Evolutionary conservation across 2,113 vertebrate species (phyloP).

Genomic region (Nyctereutes procyonoides): DNA sequence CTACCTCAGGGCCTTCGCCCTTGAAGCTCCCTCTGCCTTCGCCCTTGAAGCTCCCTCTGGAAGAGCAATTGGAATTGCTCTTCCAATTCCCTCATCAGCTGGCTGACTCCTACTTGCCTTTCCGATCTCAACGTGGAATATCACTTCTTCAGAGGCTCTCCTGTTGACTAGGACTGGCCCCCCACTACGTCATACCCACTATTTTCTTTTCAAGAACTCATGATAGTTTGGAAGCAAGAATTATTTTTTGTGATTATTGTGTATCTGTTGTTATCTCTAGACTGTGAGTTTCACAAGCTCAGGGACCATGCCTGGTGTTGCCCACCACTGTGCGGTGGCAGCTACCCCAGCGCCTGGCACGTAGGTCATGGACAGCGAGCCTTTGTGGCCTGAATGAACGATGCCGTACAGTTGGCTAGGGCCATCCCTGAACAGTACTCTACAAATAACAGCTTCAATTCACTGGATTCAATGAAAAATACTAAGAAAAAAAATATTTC

Average conservation of each 20-base stretch:
- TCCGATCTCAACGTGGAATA: not conserved
- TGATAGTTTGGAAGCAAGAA: not conserved
- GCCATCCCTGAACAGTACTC: not conserved
- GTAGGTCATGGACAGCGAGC: not conserved
- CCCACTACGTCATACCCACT: not conserved
- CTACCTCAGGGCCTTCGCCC: not conserved
- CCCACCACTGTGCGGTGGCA: not conserved
- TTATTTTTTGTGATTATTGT: not conserved
- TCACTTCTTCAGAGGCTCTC: not conserved
- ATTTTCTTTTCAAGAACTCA: not conserved
- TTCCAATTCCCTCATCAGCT: not conserved
- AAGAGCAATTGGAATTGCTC: too few relatives aligned
- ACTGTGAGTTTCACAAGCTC: not conserved
- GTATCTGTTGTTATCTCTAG: not conserved
- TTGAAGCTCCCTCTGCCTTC: not conserved
- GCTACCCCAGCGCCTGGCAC: not conserved
- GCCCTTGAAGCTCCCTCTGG: not conserved
- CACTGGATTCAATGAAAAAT: not conserved
- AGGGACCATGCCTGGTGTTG: not conserved
- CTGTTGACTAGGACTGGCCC: not conserved
- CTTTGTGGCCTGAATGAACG: not conserved
- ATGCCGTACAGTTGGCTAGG: not conserved
- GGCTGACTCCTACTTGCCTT: not conserved
- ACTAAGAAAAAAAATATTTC: not conserved
- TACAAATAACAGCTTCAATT: not conserved